Evolutionary conservation across 2,797 vertebrate genomes (phyloP).

Genomic region (Momotus momota): DNA sequence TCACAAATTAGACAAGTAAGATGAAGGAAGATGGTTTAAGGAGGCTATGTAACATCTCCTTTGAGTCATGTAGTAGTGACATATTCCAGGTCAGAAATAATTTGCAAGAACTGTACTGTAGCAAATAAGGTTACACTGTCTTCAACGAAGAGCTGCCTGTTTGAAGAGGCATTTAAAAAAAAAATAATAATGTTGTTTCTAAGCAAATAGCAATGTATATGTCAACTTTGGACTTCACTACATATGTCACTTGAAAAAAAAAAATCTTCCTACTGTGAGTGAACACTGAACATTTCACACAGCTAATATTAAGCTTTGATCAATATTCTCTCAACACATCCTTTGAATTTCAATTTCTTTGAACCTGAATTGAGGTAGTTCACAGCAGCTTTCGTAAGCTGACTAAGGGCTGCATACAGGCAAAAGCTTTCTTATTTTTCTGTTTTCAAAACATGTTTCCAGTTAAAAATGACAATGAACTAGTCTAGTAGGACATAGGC

Average conservation of each 20-base stretch:
- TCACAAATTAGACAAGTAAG: neutral
- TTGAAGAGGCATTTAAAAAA: neutral
- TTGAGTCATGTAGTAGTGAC: neutral
- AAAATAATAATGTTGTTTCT: neutral
- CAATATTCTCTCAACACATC: neutral
- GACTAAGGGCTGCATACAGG: neutral
- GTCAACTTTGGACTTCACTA: neutral
- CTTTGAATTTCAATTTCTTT: neutral
- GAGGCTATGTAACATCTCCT: neutral
- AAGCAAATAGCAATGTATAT: neutral
- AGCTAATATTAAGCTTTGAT: neutral
- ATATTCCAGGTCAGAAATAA: neutral
- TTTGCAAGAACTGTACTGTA: neutral
- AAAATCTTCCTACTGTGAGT: neutral
- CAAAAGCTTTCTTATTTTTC: neutral
- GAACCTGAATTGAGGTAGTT: neutral
- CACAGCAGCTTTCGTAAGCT: neutral
- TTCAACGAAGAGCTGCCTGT: neutral
- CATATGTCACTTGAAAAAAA: neutral
- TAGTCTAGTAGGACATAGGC: neutral
- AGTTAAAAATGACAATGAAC: neutral
- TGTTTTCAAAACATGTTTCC: neutral
- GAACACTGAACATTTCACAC: neutral
- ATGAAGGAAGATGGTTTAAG: neutral
- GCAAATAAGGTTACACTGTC: neutral